These are phyloP conservation scores for Seira ritae DNA, from an alignment of 2,888 invertebrate species.

Conservation along the genomic window DNA sequence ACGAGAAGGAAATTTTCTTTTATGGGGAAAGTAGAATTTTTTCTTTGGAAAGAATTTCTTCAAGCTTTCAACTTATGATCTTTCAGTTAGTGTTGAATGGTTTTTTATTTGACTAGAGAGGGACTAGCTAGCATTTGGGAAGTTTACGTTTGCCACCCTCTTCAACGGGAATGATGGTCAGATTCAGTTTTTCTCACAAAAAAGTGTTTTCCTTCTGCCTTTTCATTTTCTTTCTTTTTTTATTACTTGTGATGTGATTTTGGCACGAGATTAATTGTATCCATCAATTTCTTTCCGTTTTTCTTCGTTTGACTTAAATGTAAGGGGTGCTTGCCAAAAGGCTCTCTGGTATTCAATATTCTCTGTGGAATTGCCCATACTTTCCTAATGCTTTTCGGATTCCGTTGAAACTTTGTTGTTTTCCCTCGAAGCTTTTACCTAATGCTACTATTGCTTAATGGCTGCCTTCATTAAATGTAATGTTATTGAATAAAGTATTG, in stretches of 20 bases:
- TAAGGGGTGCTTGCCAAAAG: conserved; percentile 25
- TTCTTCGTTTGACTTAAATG: conserved; percentile 32
- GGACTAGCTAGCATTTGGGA: neutral
- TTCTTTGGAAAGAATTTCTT: no score
- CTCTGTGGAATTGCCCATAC: neutral
- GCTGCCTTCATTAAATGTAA: no score
- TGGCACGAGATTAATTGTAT: conserved; percentile 58
- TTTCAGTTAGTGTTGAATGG: no score
- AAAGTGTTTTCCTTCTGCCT: conserved; percentile 29
- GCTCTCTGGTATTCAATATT: neutral
- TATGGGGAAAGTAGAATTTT: no score
- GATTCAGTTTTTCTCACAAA: neutral
- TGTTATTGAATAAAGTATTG: no score
- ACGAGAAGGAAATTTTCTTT: no score
- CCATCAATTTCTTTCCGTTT: conserved; percentile 54
- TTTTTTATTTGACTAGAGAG: no score
- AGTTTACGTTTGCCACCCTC: neutral
- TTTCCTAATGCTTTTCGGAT: neutral
- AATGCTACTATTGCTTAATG: no score
- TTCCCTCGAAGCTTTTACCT: no score
- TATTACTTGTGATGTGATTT: conserved; percentile 63
- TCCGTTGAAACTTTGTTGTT: no score
- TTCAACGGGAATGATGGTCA: neutral
- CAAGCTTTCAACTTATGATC: no score
- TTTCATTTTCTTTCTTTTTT: conserved; percentile 33